Percentiles rank a stretch among this genome's conserved stretches.
Evolutionary conservation across 2,888 invertebrate genomes (phyloP).

Genomic region (Sthenelais limicola): DNA sequence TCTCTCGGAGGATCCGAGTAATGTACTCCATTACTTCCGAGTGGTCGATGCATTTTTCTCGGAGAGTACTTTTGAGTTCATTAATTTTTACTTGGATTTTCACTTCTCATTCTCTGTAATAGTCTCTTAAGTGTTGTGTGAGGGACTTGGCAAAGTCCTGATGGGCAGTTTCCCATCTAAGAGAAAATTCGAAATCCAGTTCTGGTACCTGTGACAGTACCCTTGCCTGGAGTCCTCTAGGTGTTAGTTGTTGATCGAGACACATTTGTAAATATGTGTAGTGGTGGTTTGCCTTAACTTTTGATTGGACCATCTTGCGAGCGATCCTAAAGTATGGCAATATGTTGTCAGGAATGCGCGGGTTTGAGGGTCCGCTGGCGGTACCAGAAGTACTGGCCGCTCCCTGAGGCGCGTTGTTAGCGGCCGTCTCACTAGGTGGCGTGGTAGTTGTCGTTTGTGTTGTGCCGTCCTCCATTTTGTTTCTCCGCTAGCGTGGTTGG

Average conservation of each 20-base stretch:
- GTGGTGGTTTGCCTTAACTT: conserved; percentile 7
- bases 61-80: not conserved
- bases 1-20: not conserved
- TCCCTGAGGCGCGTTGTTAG: no score
- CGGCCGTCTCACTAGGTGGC: no score
- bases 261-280: not conserved
- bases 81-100: not conserved
- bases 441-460: no score
- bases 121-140: not conserved
- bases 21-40: not conserved
- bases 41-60: not conserved
- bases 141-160: not conserved
- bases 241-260: not conserved
- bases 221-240: conserved; percentile 1
- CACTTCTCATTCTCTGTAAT: not conserved
- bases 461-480: no score
- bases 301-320: no score
- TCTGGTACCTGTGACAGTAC: not conserved
- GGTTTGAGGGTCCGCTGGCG: no score
- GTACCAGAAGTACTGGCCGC: no score
- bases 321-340: no score
- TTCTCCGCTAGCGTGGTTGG: no score
- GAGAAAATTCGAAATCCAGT: not conserved
- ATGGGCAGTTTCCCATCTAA: conserved; percentile 22
- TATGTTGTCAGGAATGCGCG: no score